These are phyloP conservation scores for Argyresthia goedartella DNA, from an alignment of 2,888 invertebrate species.

Conservation along the genomic window DNA sequence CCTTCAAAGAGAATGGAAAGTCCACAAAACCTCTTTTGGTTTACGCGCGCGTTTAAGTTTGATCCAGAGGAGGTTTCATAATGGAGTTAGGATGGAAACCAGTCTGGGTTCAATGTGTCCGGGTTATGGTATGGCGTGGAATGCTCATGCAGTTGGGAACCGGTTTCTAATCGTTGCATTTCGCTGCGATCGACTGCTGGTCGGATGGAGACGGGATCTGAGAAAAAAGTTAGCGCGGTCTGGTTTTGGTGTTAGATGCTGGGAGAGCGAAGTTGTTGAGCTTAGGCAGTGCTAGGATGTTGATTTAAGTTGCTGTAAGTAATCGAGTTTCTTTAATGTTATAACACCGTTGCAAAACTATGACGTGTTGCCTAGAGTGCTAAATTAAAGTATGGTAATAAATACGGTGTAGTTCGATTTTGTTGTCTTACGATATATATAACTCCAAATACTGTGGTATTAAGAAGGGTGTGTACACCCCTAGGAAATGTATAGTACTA, in stretches of 20 bases:
- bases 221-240: slow-evolving; percentile 2
- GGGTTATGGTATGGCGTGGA: slow-evolving; percentile 15
- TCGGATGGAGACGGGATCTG: neutral
- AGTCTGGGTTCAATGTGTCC: neutral
- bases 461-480: too few relatives aligned
- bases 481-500: too few relatives aligned
- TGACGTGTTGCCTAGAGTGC: too few relatives aligned
- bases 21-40: slow-evolving; percentile 10
- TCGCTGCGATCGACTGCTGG: slow-evolving; percentile 36
- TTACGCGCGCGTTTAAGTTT: slow-evolving; percentile 22
- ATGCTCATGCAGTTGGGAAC: slow-evolving; percentile 37
- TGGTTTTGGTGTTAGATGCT: slow-evolving; percentile 13
- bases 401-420: too few relatives aligned
- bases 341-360: too few relatives aligned
- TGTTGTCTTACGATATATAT: too few relatives aligned
- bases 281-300: neutral
- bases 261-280: neutral
- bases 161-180: slow-evolving; percentile 59
- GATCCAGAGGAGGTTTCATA: slow-evolving; percentile 20
- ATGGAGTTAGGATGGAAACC: slow-evolving; percentile 17
- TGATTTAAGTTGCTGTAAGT: neutral
- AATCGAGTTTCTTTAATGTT: too few relatives aligned
- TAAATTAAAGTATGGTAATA: too few relatives aligned
- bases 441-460: too few relatives aligned
- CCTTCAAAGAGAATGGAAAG: slow-evolving; percentile 19